phyloP scores from a whole-genome alignment of 1,140 invertebrate species.

The Aphaenogaster rudis region DNA sequence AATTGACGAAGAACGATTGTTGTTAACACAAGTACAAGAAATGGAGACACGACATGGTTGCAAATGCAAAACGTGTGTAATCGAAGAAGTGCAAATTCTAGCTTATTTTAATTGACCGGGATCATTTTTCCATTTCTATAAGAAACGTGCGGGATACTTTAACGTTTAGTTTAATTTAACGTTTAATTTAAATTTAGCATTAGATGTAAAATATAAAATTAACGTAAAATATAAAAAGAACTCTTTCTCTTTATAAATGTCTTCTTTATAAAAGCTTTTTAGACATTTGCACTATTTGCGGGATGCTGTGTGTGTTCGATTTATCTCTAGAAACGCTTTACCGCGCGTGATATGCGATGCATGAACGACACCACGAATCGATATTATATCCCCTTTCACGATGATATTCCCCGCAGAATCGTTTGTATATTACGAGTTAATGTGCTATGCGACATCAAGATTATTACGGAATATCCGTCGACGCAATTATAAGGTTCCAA shows the following conservation, averaged over 20 bases:
- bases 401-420: not conserved
- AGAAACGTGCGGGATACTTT: too few relatives aligned
- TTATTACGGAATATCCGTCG: constrained; percentile 11
- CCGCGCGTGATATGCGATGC: not conserved
- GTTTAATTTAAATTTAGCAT: too few relatives aligned
- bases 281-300: constrained; percentile 4
- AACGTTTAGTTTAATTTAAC: too few relatives aligned
- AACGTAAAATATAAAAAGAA: not conserved
- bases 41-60: too few relatives aligned
- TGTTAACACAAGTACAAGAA: too few relatives aligned
- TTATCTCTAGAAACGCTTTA: not conserved
- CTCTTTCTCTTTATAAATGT: not conserved
- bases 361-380: not conserved
- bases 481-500: constrained; percentile 6
- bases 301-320: not conserved
- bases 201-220: not conserved
- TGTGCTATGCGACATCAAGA: constrained; percentile 16
- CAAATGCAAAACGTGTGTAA: too few relatives aligned
- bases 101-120: too few relatives aligned
- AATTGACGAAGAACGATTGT: too few relatives aligned
- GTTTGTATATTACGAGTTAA: constrained; percentile 35
- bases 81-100: too few relatives aligned
- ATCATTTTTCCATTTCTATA: too few relatives aligned
- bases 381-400: not conserved
- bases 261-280: not conserved